Evolutionary conservation across 2,888 invertebrate genomes (phyloP).

Genomic region (Clusia tigrina): DNA sequence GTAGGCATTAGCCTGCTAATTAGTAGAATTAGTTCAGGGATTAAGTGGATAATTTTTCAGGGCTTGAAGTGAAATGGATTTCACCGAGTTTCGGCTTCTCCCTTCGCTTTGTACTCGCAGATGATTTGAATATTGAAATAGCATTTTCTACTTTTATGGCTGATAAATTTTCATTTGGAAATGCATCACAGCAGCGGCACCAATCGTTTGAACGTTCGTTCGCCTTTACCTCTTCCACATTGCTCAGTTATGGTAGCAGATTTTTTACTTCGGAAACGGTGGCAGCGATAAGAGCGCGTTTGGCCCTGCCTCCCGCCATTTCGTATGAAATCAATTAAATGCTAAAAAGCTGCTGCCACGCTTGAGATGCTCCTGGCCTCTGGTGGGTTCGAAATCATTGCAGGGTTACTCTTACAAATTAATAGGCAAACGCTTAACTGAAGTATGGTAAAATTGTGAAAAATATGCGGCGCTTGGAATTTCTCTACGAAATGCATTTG

Average conservation of each 20-base stretch:
- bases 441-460: too few species aligned
- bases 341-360: not conserved
- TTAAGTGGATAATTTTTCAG: conserved; percentile 43
- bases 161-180: not conserved
- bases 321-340: not conserved
- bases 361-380: not conserved
- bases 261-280: not conserved
- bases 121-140: conserved; percentile 11
- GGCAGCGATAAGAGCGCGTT: not conserved
- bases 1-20: conserved; percentile 39
- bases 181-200: not conserved
- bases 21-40: conserved; percentile 45
- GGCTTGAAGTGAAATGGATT: too few species aligned
- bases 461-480: not conserved
- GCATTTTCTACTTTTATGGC: not conserved
- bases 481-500: too few species aligned
- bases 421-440: too few species aligned
- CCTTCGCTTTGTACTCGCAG: conserved; percentile 25
- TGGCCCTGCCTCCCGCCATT: not conserved
- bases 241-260: not conserved
- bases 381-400: too few species aligned
- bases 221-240: too few species aligned
- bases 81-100: too few species aligned
- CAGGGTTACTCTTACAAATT: too few species aligned
- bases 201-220: not conserved